Percentiles rank a stretch among this genome's conserved stretches.
Conservation (phyloP, 1,140 invertebrate species). For the Neodiprion fabricii region DNA sequence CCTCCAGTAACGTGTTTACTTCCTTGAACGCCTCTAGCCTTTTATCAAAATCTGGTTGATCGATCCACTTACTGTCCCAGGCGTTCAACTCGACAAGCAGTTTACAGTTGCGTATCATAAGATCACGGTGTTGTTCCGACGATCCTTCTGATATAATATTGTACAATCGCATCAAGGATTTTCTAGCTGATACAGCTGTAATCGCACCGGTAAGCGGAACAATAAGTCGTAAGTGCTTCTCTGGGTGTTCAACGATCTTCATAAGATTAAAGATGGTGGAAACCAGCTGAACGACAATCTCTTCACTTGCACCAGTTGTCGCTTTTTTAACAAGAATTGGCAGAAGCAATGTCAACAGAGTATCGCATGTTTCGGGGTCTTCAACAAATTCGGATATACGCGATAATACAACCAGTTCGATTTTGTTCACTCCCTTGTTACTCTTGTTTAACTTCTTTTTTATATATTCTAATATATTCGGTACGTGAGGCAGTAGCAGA, state of each 20-base stretch:
- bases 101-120: constrained; percentile 51
- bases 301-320: constrained; percentile 58
- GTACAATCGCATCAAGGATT: constrained; percentile 69
- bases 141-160: constrained; percentile 59
- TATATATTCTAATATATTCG: constrained; percentile 74
- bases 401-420: constrained; percentile 81
- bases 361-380: constrained; percentile 70
- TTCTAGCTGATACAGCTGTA: constrained; percentile 66
- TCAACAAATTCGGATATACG: constrained; percentile 77
- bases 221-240: constrained; percentile 70
- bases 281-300: constrained; percentile 69
- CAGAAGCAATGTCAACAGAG: constrained; percentile 73
- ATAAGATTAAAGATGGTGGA: constrained; percentile 78
- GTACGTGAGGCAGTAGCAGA: constrained; percentile 77
- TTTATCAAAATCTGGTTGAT: constrained; percentile 89
- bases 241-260: constrained; percentile 69
- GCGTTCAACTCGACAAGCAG: constrained; percentile 80
- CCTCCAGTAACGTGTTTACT: constrained; percentile 68
- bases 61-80: constrained; percentile 83
- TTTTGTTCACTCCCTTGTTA: constrained; percentile 67
- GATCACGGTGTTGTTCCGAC: constrained; percentile 38
- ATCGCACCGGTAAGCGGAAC: constrained; percentile 72
- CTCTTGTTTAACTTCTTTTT: constrained; percentile 68
- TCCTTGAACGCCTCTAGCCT: constrained; percentile 76
- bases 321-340: constrained; percentile 77